Evolutionary conservation across 1,140 invertebrate genomes (phyloP).

Genomic region (Bilobella aurantiaca): DNA sequence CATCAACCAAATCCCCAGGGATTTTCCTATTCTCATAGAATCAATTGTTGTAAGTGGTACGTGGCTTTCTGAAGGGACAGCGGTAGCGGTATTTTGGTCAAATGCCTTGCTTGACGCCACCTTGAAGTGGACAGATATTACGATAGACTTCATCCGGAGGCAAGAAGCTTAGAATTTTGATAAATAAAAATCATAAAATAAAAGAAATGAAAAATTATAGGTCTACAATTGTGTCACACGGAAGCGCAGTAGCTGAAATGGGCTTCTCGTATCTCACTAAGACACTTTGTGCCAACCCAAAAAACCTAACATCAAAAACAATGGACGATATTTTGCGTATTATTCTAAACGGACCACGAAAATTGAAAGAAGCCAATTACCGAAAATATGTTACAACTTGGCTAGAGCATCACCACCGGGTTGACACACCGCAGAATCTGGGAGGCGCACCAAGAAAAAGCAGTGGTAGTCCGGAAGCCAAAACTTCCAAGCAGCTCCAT

Average conservation of each 20-base stretch:
- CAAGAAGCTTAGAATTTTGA: too few species aligned
- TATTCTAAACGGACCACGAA: not conserved
- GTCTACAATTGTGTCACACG: not conserved
- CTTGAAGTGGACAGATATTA: not conserved
- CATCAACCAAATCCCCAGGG: too few species aligned
- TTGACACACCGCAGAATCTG: not conserved
- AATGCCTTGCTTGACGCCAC: not conserved
- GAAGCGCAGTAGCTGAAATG: not conserved
- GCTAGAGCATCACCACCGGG: not conserved
- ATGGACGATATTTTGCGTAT: not conserved
- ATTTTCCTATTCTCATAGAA: not conserved
- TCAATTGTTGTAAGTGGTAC: not conserved
- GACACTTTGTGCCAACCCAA: not conserved
- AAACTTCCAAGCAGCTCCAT: too few species aligned
- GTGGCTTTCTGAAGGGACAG: not conserved
- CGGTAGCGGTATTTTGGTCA: not conserved
- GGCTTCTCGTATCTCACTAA: not conserved
- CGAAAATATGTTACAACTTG: not conserved
- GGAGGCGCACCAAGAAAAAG: not conserved
- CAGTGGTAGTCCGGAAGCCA: too few species aligned
- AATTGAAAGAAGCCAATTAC: not conserved
- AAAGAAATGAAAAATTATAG: too few species aligned
- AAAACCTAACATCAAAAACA: not conserved
- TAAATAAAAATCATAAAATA: too few species aligned
- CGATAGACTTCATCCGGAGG: not conserved